Evolutionary conservation across 2,797 vertebrate genomes (phyloP).

Genomic region (Neomorphus geoffroyi): DNA sequence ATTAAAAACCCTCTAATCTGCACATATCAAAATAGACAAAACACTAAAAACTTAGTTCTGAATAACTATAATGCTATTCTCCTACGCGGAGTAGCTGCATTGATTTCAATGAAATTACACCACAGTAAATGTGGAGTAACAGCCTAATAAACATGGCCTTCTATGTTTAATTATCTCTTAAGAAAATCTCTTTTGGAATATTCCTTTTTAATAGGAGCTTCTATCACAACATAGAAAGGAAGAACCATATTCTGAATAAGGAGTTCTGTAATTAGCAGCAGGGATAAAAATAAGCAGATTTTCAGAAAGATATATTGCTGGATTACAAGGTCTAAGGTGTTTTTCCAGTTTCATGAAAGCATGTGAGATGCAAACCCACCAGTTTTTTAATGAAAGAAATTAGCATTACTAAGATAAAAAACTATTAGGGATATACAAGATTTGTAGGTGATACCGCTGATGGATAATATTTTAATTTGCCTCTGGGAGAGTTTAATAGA

Average conservation of each 20-base stretch:
- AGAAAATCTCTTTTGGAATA: background rate
- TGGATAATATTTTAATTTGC: slow-evolving; percentile 53
- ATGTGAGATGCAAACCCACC: background rate
- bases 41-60: background rate
- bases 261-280: background rate
- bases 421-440: background rate
- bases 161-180: background rate
- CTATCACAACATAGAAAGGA: background rate
- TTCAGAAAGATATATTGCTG: background rate
- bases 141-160: background rate
- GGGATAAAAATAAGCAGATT: background rate
- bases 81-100: background rate
- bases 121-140: background rate
- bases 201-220: background rate
- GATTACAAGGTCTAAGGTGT: background rate
- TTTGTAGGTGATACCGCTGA: slow-evolving; percentile 7
- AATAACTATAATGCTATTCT: background rate
- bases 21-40: background rate
- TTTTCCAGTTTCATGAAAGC: background rate
- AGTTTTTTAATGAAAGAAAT: slow-evolving; percentile 3
- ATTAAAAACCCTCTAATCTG: background rate
- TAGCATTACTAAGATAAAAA: slow-evolving; percentile 22
- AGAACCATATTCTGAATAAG: background rate
- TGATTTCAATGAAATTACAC: background rate
- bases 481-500: slow-evolving; percentile 12